Percentiles rank a stretch among this genome's conserved stretches.
Evolutionary conservation across 92 coral and sea anemone species (phyloP).

Genomic region (Parazoanthus swiftii): DNA sequence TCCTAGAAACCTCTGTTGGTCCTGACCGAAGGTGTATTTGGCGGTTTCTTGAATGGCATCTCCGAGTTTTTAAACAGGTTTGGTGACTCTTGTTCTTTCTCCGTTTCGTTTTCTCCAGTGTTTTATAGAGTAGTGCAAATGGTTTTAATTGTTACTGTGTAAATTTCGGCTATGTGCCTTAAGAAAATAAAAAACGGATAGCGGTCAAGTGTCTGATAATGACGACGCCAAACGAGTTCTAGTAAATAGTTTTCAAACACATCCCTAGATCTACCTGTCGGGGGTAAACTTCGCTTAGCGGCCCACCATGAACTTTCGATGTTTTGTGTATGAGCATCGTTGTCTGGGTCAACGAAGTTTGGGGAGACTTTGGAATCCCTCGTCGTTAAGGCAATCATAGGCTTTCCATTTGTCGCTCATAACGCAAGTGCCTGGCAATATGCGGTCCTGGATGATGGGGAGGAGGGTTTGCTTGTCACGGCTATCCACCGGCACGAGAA

Average conservation of each 20-base stretch:
- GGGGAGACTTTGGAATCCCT: not conserved
- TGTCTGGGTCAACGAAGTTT: not conserved
- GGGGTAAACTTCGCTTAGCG: not conserved
- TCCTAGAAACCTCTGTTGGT: too few species aligned
- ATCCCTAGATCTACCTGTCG: not conserved
- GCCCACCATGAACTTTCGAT: conserved; percentile 8
- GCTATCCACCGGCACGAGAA: not conserved
- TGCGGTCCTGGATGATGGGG: not conserved
- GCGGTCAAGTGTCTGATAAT: not conserved
- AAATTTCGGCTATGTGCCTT: too few species aligned
- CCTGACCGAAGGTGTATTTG: too few species aligned
- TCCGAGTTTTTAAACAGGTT: too few species aligned
- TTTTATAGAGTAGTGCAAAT: too few species aligned
- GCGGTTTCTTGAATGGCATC: too few species aligned
- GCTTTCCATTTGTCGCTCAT: conserved; percentile 5
- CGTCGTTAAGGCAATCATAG: conserved; percentile 11
- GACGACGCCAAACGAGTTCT: not conserved
- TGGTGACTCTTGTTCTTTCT: too few species aligned
- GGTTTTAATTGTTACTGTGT: too few species aligned
- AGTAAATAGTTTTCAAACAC: not conserved
- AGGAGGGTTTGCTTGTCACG: not conserved
- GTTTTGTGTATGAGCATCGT: not conserved
- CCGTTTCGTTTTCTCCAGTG: too few species aligned
- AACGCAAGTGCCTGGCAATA: not conserved
- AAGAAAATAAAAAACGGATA: not conserved